phyloP scores from a whole-genome alignment of 2,888 invertebrate genomes.

The Alcis repandata region DNA sequence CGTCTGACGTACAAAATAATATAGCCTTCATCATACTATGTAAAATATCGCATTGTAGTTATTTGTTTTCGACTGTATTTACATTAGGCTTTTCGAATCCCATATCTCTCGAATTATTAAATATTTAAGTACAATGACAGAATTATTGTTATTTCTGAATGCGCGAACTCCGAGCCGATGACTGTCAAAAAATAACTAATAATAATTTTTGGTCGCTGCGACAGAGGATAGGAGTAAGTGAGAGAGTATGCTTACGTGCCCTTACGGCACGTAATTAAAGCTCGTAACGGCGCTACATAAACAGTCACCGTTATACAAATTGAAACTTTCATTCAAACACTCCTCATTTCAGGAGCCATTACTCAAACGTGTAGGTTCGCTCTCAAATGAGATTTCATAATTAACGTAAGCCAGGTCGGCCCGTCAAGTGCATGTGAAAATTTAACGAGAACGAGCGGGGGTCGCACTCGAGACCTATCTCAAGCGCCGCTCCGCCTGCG shows the following conservation, averaged over 20 bases:
- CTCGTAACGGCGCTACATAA: slow-evolving; percentile 45
- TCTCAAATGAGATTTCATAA: slow-evolving; percentile 85
- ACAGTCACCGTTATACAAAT: slow-evolving; percentile 60
- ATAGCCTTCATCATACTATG: slow-evolving; percentile 49
- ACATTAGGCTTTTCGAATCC: too few species aligned
- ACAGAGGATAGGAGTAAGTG: too few species aligned
- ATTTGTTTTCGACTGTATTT: background rate
- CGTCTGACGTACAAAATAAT: slow-evolving; percentile 72
- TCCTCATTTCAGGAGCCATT: slow-evolving; percentile 78
- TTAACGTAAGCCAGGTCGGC: slow-evolving; percentile 83
- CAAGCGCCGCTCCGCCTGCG: slow-evolving; percentile 62
- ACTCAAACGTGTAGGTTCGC: slow-evolving; percentile 80
- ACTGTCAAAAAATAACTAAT: too few species aligned
- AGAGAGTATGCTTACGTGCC: too few species aligned
- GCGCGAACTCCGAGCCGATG: too few species aligned
- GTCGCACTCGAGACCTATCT: slow-evolving; percentile 71
- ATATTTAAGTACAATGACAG: too few species aligned
- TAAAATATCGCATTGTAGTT: slow-evolving; percentile 24
- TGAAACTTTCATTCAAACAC: slow-evolving; percentile 73
- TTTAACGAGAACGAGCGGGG: slow-evolving; percentile 78
- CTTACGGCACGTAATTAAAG: slow-evolving; percentile 35
- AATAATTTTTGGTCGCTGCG: too few species aligned
- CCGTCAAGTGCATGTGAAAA: slow-evolving; percentile 86
- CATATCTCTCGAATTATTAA: too few species aligned
- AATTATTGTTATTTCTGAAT: too few species aligned